Base-by-base conservation (phyloP, 2,113 vertebrate genomes). In the Xiphophorus maculatus region DNA sequence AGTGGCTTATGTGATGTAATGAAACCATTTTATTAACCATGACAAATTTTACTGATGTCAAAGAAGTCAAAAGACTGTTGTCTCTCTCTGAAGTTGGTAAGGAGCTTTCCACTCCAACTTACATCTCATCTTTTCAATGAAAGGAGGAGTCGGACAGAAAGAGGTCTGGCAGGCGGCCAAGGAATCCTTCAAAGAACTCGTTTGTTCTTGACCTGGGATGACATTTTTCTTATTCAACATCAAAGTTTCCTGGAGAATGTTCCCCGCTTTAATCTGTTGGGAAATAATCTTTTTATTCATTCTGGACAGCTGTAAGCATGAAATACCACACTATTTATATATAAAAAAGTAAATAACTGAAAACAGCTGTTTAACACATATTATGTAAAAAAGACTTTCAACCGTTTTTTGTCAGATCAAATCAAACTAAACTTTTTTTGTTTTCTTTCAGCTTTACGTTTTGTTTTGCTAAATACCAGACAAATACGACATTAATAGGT, bases 51-150 rank as follows among this genome's bases (percentile, higher is more conserved):
- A 63, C 29, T 77, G 37, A 61, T 76, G 35, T 73, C 64, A 77
- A 61, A 73, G 15, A 14, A 66, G 54, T 76, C 27, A 81, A 80
- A 86, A 72, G 17, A 77, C 65, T 80, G 40, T 84, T 68, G 70
- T 86, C 67, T 74, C 80, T 78, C 27, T 64, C 4, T 63, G 67
- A 73, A 15, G 28, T 25, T 40, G 40, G 48, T 48, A 27, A 77
- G 54, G 44, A 62, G 8, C 64, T 84, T 74, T 82, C 33, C 65
- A 67, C 28, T 54, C 9, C 32, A 44, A 69, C 97, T 94, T 93
- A 98, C 97, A 90, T 96, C 96, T 96, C 92, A 96, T 94, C 60
- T 77, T 94, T 87, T 98, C 96, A 27, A 90, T 68, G 33, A 93
- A 93, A 27, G 84, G 84, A 74, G 93, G 81, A 1, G 88, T 87